Conservation (phyloP, 2,888 invertebrate species). For the Lithophane leautieri region DNA sequence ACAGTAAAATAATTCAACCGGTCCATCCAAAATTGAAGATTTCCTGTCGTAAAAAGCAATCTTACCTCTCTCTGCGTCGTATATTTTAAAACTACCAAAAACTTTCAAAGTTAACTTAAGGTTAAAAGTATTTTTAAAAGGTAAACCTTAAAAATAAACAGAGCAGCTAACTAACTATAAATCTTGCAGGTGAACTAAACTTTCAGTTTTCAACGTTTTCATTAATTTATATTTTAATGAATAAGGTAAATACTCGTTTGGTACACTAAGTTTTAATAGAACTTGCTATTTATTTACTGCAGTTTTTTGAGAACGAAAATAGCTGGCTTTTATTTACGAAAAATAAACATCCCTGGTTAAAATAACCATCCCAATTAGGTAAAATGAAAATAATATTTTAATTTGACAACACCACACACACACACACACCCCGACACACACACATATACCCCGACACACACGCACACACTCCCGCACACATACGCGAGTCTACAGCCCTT, state of each 20-base stretch:
- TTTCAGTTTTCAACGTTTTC: constrained; percentile 51
- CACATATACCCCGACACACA: neutral
- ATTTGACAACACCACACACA: neutral
- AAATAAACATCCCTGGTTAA: neutral
- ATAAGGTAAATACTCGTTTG: constrained; percentile 40
- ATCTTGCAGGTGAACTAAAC: constrained; percentile 32
- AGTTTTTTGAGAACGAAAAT: neutral
- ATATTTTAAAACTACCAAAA: constrained; percentile 1
- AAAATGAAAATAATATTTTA: neutral
- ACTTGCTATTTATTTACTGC: constrained; percentile 5
- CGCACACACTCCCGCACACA: too few species aligned
- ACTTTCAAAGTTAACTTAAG: constrained; percentile 32
- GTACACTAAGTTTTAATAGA: constrained; percentile 37
- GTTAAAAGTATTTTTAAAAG: constrained; percentile 40
- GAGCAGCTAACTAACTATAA: constrained; percentile 42
- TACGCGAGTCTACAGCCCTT: neutral
- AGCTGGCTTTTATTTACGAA: neutral
- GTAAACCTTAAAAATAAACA: constrained; percentile 40
- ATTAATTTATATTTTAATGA: constrained; percentile 41
- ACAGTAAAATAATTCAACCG: neutral
- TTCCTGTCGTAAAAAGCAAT: neutral
- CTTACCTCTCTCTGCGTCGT: neutral
- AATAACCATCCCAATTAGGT: neutral
- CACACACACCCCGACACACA: neutral
- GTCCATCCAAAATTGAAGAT: neutral